Percentiles rank a stretch among this genome's conserved stretches.
phyloP scores from a whole-genome alignment of 2,888 invertebrate species.

The Caenorhabditis angaria region DNA sequence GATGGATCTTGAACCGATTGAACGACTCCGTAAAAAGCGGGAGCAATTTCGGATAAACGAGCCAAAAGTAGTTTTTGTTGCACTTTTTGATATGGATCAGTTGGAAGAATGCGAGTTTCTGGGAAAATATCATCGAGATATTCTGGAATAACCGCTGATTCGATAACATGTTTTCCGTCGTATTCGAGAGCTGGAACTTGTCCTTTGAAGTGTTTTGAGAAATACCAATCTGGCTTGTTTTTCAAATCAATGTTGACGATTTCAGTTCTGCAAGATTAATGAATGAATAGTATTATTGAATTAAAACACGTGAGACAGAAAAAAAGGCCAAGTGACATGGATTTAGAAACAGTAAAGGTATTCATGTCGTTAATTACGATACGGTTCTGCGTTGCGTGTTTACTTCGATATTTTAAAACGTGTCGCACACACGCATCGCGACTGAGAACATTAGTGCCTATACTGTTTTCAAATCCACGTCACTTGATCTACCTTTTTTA shows the following conservation, averaged over 20 bases:
- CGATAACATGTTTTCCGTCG: constrained; percentile 76
- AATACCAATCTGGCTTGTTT: constrained; percentile 83
- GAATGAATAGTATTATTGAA: constrained; percentile 77
- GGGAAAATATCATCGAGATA: constrained; percentile 85
- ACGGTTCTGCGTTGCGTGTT: too few species aligned
- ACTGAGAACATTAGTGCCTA: too few species aligned
- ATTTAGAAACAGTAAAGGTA: too few species aligned
- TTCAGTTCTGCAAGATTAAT: constrained; percentile 24
- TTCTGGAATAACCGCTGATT: constrained; percentile 83
- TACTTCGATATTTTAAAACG: too few species aligned
- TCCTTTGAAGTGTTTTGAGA: constrained; percentile 74
- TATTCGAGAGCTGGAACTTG: constrained; percentile 83
- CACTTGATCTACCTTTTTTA: too few species aligned
- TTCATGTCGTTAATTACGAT: too few species aligned
- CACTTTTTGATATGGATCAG: constrained; percentile 79
- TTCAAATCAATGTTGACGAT: constrained; percentile 58
- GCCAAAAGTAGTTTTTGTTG: constrained; percentile 81
- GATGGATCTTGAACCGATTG: constrained; percentile 29
- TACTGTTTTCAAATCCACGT: too few species aligned
- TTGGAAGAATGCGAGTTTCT: constrained; percentile 78
- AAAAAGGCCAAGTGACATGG: too few species aligned
- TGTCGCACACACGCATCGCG: too few species aligned
- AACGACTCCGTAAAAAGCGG: constrained; percentile 45
- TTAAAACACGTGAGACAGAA: too few species aligned
- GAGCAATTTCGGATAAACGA: constrained; percentile 74